Base-by-base conservation (phyloP, 2,797 vertebrate species). In the Graptemys geographica region DNA sequence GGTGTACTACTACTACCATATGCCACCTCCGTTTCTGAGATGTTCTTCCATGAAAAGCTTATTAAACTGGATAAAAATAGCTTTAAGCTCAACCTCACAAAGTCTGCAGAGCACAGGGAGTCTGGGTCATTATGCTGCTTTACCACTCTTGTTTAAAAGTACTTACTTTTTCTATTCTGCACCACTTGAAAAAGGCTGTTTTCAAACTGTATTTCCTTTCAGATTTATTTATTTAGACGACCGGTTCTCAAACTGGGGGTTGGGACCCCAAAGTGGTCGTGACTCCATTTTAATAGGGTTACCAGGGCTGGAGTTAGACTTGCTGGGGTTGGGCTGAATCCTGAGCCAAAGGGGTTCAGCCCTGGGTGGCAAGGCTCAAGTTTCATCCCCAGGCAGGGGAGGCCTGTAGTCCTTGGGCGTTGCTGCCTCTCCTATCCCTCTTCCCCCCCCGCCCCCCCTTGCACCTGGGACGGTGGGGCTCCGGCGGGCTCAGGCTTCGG, bases 1-100 rank as follows among this genome's bases (percentile, higher is more conserved):
- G 1, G 51, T 88, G 10, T 5, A 0, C 65, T 89, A 4, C 19
- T 4, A 1, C 72, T 74, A 1, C 57, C 44, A 44, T 1, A 0
- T 57, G 15, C 79, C 86, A n/a, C 31, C 52, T 56, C 27, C 19
- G 6, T 56, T 28, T 57, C 10, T 52, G 28, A 65, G 78, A 21
- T 21, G 3, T 79, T 55, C 49, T 83, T 89, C 27, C 65, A 41
- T 41, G 19, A 41, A 72, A 41, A 72, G 9, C 65, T 23, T 72
- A 72, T 72, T 72, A 41, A 37, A 72, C 37, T 21, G 65, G 65
- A 72, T 72, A 23, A 72, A 72, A 37, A 37, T 72, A 72, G 19
- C 19, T 5, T 72, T 19, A 72, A 72, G 19, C n/a, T 41, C n/a
- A 72, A 72, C 19, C 10, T 72, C 65, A 41, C 19, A 6, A 72